phyloP scores from a whole-genome alignment of 1,140 invertebrate genomes.

The Mercenaria mercenaria region DNA sequence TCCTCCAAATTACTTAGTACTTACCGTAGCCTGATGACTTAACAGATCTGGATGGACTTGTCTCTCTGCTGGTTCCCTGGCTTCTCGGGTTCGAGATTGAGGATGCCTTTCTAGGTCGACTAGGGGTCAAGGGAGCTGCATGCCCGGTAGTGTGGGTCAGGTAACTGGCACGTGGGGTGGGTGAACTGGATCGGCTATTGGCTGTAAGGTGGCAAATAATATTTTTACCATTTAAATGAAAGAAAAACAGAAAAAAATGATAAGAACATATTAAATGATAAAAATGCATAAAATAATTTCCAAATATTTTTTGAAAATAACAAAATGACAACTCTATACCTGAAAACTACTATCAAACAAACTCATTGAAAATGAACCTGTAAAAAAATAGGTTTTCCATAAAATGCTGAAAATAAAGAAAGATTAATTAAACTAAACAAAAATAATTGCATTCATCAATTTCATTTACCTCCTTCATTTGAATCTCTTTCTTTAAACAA shows the following conservation, averaged over 20 bases:
- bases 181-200: slow-evolving; percentile 94
- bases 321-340: background rate
- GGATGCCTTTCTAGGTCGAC: slow-evolving; percentile 86
- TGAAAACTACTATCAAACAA: background rate
- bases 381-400: background rate
- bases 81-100: slow-evolving; percentile 92
- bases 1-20: no score
- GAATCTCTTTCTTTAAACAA: no score
- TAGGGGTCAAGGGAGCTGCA: slow-evolving; percentile 78
- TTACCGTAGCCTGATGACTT: slow-evolving; percentile 69
- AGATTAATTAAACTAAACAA: background rate
- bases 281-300: background rate
- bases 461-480: background rate
- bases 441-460: background rate
- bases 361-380: background rate
- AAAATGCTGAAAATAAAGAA: background rate
- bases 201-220: slow-evolving; percentile 87
- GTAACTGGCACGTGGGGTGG: slow-evolving; percentile 92
- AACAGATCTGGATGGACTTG: slow-evolving; percentile 88
- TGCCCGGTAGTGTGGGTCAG: slow-evolving; percentile 88
- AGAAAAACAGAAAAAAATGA: background rate
- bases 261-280: background rate
- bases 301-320: background rate
- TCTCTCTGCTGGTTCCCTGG: slow-evolving; percentile 88
- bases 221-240: slow-evolving; percentile 19